Evolutionary conservation across 1,140 invertebrate species (phyloP).

Genomic region (Zaprionus ghesquierei): DNA sequence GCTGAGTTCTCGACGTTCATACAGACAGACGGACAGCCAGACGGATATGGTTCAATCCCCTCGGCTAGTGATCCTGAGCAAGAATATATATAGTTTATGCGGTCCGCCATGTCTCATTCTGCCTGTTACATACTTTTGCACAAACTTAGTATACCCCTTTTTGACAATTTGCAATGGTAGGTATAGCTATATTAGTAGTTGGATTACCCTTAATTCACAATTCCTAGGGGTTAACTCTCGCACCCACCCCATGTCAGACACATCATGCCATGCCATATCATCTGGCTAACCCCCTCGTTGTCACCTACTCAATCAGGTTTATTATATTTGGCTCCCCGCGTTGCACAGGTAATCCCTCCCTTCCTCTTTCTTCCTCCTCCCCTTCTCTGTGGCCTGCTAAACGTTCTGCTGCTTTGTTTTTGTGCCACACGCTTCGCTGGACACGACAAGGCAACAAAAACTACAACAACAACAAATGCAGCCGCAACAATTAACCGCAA

Average conservation of each 20-base stretch:
- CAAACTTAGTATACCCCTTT: no score
- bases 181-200: not conserved
- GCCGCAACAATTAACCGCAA: constrained; percentile 38
- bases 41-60: no score
- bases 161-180: no score
- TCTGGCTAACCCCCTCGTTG: not conserved
- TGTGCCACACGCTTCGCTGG: constrained; percentile 42
- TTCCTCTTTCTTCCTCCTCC: not conserved
- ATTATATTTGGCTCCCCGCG: not conserved
- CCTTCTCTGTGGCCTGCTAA: not conserved
- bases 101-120: no score
- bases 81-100: no score
- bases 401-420: constrained; percentile 1
- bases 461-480: constrained; percentile 26
- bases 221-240: not conserved
- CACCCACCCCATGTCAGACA: not conserved
- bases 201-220: not conserved
- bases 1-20: no score
- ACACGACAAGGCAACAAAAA: constrained; percentile 32
- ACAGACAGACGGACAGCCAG: no score
- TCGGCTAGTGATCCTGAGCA: no score
- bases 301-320: not conserved
- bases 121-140: no score
- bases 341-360: not conserved
- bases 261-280: not conserved